Evolutionary conservation across 2,888 invertebrate species (phyloP).

Genomic region (Macrosoma leucophasiata): DNA sequence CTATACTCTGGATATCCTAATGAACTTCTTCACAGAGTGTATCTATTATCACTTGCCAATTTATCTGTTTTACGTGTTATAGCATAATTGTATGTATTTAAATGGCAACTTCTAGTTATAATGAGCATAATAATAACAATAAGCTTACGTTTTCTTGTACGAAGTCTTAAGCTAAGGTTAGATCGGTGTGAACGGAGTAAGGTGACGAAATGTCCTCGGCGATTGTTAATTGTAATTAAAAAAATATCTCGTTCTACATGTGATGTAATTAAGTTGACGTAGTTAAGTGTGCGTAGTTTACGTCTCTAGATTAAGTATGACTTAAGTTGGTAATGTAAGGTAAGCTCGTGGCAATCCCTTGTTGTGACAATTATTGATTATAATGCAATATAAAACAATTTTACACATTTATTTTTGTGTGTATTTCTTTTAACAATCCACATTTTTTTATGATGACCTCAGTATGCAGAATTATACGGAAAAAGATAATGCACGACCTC

Average conservation of each 20-base stretch:
- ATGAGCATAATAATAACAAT: conserved; percentile 19
- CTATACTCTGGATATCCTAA: no score
- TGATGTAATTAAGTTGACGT: conserved; percentile 68
- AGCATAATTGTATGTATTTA: conserved; percentile 19
- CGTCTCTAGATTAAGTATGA: conserved; percentile 8
- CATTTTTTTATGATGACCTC: no score
- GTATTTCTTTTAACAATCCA: no score
- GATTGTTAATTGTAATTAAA: conserved; percentile 56
- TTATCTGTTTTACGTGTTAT: no score
- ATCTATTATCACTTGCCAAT: no score
- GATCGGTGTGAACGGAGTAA: conserved; percentile 43
- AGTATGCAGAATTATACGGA: conserved; percentile 92
- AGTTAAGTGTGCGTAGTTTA: conserved; percentile 46
- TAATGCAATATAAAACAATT: conserved; percentile 66
- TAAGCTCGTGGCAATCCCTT: conserved; percentile 63
- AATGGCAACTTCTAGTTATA: conserved; percentile 19
- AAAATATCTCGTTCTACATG: conserved; percentile 70
- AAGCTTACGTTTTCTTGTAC: conserved; percentile 10
- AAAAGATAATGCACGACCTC: conserved; percentile 89
- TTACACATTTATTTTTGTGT: conserved; percentile 48
- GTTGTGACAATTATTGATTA: conserved; percentile 69
- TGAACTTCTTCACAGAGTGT: no score
- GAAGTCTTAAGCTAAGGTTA: conserved; percentile 7
- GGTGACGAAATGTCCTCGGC: conserved; percentile 43
- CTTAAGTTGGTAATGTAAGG: conserved; percentile 36